Base-by-base conservation (phyloP, 2,888 invertebrate genomes). In the Erebia ligea region DNA sequence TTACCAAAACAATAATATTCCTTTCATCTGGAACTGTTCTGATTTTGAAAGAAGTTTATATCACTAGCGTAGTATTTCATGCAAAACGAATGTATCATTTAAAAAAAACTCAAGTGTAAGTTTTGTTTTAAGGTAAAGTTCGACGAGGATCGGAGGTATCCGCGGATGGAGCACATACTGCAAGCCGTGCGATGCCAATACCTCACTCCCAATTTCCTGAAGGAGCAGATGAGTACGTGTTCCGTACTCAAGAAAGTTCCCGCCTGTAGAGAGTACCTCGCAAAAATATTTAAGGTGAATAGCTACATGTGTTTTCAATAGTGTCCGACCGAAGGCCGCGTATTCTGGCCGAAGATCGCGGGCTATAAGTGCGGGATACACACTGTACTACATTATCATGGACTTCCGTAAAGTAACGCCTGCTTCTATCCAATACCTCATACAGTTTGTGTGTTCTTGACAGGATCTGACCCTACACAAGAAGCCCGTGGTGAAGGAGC, bases 151-250 rank as follows among this genome's bases (percentile, higher is more conserved):
- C 95, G 96, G 72, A 94, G 98, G 34, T 95, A 97, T 75, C 95
- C 96, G 25, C 97, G 97, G 82, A 97, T 98, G 96, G 97, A 98
- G 80, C 96, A 96, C 78, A 97, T 98, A 78, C 88, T 98, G 62
- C 96, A 96, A 78, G 98, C 97, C 0, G 98, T 98, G 2, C 95
- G 98, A 1, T 98, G 98, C 84, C 98, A 98, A 87, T 98, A 97
- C 90, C 94, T 98, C 54, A 97, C 98, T 50, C 98, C 98, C 6
- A 96, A 95, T 82, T 98, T 98, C 88, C 94, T 98, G 62, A 96
- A 97, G 78, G 97, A 98, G 76, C 98, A 98, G 91, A 97, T 98
- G 95, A 97, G 96, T 81, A 97, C 97, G 81, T 98, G 98, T 87
- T 96, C 97, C 72, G 96, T 98, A 15, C 93, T 98, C 59, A 96